Percentiles rank a stretch among this genome's conserved stretches.
These are phyloP conservation scores for Sebastes minor DNA, from an alignment of 2,797 vertebrate genomes.

Conservation along the genomic window DNA sequence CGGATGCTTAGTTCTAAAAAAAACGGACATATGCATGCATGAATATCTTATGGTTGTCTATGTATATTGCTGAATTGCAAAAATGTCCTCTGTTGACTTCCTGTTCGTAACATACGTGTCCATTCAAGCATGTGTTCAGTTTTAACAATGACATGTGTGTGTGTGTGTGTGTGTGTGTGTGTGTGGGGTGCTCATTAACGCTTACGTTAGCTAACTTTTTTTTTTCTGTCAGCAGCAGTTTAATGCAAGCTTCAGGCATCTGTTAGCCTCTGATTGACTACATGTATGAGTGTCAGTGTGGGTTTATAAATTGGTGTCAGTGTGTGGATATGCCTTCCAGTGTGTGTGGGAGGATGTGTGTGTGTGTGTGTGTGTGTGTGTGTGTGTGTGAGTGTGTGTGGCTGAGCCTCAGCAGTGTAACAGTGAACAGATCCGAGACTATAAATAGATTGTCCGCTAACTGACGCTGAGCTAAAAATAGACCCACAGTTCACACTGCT, in stretches of 20 bases:
- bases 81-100: background rate
- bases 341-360: background rate
- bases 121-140: background rate
- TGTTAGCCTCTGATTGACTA: conserved; percentile 43
- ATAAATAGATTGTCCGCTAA: conserved; percentile 61
- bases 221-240: conserved; percentile 15
- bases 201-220: conserved; percentile 36
- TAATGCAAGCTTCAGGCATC: conserved; percentile 38
- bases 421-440: conserved; percentile 47
- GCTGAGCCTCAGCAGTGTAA: conserved; percentile 18
- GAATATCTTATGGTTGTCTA: background rate
- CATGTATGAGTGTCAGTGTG: conserved; percentile 2
- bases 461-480: conserved; percentile 67
- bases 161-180: background rate
- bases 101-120: background rate
- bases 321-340: background rate
- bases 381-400: background rate
- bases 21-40: conserved; percentile 11
- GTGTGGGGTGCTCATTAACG: conserved; percentile 2
- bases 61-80: background rate
- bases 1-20: background rate
- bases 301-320: background rate
- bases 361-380: background rate
- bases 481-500: background rate
- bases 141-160: background rate